Conservation (phyloP, 2,113 vertebrate genomes). For the Pongo pygmaeus region DNA sequence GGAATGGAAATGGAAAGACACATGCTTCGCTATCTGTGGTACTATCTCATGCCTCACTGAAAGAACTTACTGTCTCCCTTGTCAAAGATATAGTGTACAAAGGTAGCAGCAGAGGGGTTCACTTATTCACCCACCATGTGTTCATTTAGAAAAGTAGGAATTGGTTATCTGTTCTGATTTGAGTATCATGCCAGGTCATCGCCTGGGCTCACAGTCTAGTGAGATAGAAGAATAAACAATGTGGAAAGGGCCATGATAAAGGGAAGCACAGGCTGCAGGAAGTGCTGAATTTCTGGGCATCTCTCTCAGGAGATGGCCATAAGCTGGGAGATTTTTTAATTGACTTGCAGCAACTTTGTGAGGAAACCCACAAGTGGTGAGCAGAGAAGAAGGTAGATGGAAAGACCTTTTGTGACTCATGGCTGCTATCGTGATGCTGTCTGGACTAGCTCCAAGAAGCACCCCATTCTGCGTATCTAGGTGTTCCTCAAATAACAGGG, state of each 20-base stretch:
- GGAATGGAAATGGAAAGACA: background rate
- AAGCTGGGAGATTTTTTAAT: background rate
- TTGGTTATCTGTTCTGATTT: background rate
- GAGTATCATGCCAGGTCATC: background rate
- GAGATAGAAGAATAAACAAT: background rate
- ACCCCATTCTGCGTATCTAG: background rate
- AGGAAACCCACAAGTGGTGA: background rate
- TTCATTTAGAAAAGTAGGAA: background rate
- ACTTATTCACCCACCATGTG: background rate
- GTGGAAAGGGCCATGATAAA: background rate
- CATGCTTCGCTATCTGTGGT: rapidly evolving
- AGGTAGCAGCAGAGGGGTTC: background rate
- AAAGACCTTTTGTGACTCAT: background rate
- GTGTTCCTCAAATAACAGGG: background rate
- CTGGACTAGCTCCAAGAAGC: background rate
- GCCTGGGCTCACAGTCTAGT: background rate
- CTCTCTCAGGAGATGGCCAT: background rate
- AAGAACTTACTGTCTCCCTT: background rate
- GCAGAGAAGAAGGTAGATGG: background rate
- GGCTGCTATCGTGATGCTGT: background rate
- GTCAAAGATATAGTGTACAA: background rate
- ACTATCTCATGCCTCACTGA: background rate
- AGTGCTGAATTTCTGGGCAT: background rate
- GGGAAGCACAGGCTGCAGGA: background rate
- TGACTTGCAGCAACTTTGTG: background rate